Base-by-base conservation (phyloP, 2,888 invertebrate species). In the Amblyjoppa proteus region DNA sequence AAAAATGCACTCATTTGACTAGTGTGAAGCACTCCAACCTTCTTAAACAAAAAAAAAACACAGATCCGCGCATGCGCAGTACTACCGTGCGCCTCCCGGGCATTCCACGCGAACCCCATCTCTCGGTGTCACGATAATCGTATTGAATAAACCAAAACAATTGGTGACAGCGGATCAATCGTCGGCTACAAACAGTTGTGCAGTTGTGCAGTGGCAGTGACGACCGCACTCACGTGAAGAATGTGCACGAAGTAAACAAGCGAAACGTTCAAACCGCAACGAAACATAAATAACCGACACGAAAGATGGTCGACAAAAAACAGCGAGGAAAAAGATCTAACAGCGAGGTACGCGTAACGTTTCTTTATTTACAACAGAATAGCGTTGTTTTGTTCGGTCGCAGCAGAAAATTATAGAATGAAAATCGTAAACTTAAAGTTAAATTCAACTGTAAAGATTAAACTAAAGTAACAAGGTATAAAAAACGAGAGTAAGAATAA, bases 231-330 rank as follows among this genome's bases (percentile, higher is more conserved):
- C 11, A 4, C n/a, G 53, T n/a, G 6, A 53, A 53, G 11, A 53
- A 53, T 53, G 53, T 45, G 45, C 13, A 13, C 13, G 13, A 45
- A 45, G 13, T 45, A 45, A 53, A 53, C 53, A 53, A 53, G 3
- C 11, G 11, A 51, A 51, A 53, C 53, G 53, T 53, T 53, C 9
- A 38, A 68, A 68, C 11, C 9, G 31, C 9, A 51, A 28, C 34
- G n/a, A 73, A 73, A 56, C 20, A 16, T 7, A 38, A 16, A 25
- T 38, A 73, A 34, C 13, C 53, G 38, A 6, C 5, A n/a, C 31
- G 49, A 64, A 73, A 66, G 51, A 79, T 79, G 64, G 70, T 31
- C 6, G 83, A 75, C 64, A 64, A 64, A 66, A 79, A 79, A 41
- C 79, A 75, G 5, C 61, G 51, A 58, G 31, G 58, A 34, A 61